Base-by-base conservation (phyloP, 2,797 vertebrate genomes). In the Spheniscus humboldti region DNA sequence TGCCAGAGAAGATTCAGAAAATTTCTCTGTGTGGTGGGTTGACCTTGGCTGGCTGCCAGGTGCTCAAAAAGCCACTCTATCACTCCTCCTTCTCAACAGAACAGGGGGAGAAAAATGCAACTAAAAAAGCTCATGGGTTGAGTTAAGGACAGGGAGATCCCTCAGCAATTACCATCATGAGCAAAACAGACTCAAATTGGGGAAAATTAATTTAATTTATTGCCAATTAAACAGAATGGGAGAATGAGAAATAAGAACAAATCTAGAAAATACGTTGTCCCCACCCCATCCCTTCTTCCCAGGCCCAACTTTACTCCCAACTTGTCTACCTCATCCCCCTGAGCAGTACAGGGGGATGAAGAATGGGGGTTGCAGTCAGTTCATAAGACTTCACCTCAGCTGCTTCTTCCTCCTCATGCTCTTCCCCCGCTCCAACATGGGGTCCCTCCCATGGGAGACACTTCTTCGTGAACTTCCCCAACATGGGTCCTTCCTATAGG, bases 171-270 rank as follows among this genome's bases (percentile, higher is more conserved):
- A 39, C 17, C 23, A 47, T 5, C 5, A 18, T n/a, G 10, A 71
- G 10, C 5, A 69, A 78, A 64, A 50, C 3, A 37, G 6, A n/a
- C n/a, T 35, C 0, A 1, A 9, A 30, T 43, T 23, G 2, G 17
- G 66, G 27, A 86, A 86, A 79, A 59, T 76, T 60, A 64, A 50
- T 48, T 56, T 47, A 45, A 50, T 71, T 50, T 74, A 62, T 43
- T 67, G 11, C 7, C 13, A 63, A 25, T 81, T 73, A 77, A 82
- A 50, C 3, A 69, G 17, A 18, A 2, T 47, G 45, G 7, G 14
- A 30, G n/a, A 74, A 86, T 82, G 30, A 59, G 5, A 69, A 64
- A 30, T 20, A 35, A 55, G 20, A 69, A 31, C 35, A 55, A 47
- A 55, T 52, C 15, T 30, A n/a, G 35, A n/a, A 45, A 59, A 60